Conservation (phyloP, 2,797 vertebrate species). For the Fundulus diaphanus region DNA sequence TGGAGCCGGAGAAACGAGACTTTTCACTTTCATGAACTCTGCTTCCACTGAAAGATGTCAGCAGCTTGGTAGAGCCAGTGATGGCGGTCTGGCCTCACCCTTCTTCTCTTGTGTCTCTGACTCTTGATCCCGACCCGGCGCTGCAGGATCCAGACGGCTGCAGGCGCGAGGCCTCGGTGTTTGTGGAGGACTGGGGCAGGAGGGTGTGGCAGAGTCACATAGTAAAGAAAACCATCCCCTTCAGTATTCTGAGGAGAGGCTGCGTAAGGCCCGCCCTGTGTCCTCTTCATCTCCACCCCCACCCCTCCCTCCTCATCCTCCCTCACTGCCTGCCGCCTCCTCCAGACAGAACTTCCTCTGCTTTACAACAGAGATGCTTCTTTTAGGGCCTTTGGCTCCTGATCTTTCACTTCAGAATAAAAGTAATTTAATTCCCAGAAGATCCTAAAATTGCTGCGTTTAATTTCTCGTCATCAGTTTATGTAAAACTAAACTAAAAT, state of each 20-base stretch:
- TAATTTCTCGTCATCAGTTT: too few relatives aligned
- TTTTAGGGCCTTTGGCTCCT: not conserved
- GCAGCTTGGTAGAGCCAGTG: not conserved
- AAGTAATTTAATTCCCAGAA: too few relatives aligned
- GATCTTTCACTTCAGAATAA: not conserved
- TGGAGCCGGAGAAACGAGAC: not conserved
- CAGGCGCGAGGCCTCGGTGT: slow-evolving; percentile 75
- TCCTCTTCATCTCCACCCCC: slow-evolving; percentile 20
- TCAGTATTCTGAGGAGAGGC: slow-evolving; percentile 82
- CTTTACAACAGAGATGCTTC: not conserved
- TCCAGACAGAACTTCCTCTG: too few relatives aligned
- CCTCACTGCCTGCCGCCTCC: not conserved
- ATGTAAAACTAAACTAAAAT: too few relatives aligned
- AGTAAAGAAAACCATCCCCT: slow-evolving; percentile 85
- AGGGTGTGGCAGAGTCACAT: slow-evolving; percentile 85
- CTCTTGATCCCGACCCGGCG: slow-evolving; percentile 20
- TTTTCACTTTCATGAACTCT: not conserved
- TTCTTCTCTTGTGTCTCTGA: slow-evolving; percentile 15
- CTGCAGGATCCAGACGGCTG: slow-evolving; percentile 81
- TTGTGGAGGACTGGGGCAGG: slow-evolving; percentile 85
- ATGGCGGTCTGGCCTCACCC: not conserved
- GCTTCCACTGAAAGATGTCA: not conserved
- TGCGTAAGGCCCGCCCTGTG: slow-evolving; percentile 75
- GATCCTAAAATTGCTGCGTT: too few relatives aligned
- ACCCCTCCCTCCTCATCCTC: slow-evolving; percentile 22